These are phyloP conservation scores for Odontomyia ornata DNA, from an alignment of 2,888 invertebrate genomes.

Conservation along the genomic window DNA sequence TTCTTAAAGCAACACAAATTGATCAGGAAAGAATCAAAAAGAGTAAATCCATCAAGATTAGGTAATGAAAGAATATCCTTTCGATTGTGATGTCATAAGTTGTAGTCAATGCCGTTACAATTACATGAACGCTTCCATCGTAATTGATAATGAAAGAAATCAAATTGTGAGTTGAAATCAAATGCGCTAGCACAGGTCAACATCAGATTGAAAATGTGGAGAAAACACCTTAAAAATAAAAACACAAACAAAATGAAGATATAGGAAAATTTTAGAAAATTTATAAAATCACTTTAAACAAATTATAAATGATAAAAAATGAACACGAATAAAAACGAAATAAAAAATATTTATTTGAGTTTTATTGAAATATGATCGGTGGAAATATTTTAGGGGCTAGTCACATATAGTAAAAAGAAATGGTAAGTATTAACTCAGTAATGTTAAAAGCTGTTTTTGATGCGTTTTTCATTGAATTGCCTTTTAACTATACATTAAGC, in stretches of 20 bases:
- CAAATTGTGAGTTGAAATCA: too few species aligned
- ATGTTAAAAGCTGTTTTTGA: not conserved
- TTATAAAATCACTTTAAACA: constrained; percentile 45
- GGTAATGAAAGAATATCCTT: too few species aligned
- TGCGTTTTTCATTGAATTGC: too few species aligned
- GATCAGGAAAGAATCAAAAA: too few species aligned
- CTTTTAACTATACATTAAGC: too few species aligned
- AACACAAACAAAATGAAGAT: constrained; percentile 21
- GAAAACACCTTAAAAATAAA: constrained; percentile 19
- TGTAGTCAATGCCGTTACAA: not conserved
- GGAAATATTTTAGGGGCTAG: too few species aligned
- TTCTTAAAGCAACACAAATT: too few species aligned
- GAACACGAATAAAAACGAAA: constrained; percentile 40
- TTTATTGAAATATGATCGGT: not conserved
- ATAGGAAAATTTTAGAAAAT: constrained; percentile 45
- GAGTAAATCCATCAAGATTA: too few species aligned
- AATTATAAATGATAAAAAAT: constrained; percentile 43
- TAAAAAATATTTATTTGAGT: constrained; percentile 31
- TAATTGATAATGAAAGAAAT: constrained; percentile 23
- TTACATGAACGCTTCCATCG: constrained; percentile 9
- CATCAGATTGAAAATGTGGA: not conserved
- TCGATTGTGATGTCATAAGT: too few species aligned
- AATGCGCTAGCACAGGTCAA: too few species aligned
- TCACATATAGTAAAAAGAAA: not conserved
- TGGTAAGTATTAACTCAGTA: not conserved